Evolutionary conservation across 2,797 vertebrate species (phyloP).

Genomic region (Acanthurus leucopareius): DNA sequence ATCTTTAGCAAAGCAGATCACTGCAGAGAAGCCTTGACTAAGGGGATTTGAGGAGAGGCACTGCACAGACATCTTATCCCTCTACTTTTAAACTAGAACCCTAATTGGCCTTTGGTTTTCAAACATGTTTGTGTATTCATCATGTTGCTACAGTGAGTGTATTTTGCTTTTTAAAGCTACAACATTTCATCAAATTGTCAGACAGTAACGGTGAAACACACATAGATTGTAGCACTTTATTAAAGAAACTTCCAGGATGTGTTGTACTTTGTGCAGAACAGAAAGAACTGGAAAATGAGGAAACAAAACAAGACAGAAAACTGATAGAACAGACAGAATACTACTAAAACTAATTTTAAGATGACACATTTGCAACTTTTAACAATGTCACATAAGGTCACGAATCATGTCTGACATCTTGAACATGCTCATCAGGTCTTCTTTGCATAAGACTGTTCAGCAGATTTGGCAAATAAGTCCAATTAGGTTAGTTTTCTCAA

Average conservation of each 20-base stretch:
- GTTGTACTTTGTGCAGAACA: background rate
- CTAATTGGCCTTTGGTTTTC: slow-evolving; percentile 65
- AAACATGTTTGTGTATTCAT: slow-evolving; percentile 34
- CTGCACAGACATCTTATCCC: slow-evolving; percentile 60
- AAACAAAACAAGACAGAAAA: slow-evolving; percentile 2
- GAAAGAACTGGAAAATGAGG: background rate
- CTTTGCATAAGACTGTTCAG: background rate
- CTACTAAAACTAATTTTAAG: background rate
- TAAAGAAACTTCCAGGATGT: background rate
- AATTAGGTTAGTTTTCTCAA: background rate
- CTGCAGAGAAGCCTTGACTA: slow-evolving; percentile 77
- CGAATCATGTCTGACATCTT: background rate
- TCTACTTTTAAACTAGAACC: slow-evolving; percentile 59
- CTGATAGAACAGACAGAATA: background rate
- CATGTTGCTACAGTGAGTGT: background rate
- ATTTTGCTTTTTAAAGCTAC: background rate
- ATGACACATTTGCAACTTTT: background rate
- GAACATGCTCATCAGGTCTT: background rate
- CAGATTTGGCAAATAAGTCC: background rate
- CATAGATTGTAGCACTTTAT: background rate
- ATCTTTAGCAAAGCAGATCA: slow-evolving; percentile 76
- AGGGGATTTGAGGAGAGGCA: slow-evolving; percentile 66
- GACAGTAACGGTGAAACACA: background rate
- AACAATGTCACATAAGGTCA: background rate
- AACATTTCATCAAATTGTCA: background rate